Conservation (phyloP, 2,113 vertebrate species). For the Bufo bufo region DNA sequence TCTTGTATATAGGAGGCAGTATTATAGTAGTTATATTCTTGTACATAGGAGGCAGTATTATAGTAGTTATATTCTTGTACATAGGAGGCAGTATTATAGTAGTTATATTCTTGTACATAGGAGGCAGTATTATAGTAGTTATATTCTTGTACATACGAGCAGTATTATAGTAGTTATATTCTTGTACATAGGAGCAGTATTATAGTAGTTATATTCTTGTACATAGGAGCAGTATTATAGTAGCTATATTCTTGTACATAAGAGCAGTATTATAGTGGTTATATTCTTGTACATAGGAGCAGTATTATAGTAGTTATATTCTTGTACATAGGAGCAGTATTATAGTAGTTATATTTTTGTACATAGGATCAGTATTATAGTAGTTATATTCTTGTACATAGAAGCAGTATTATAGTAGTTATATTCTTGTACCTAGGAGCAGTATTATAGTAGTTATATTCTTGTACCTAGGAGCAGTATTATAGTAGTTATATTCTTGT, state of each 20-base stretch:
- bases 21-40: not conserved
- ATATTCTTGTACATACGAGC: not conserved
- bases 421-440: not conserved
- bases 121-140: not conserved
- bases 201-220: not conserved
- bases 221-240: not conserved
- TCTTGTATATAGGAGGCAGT: not conserved
- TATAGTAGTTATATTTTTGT: slow-evolving; percentile 1
- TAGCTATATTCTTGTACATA: slow-evolving; percentile 1
- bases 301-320: slow-evolving; percentile 10
- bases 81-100: slow-evolving; percentile 7
- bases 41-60: not conserved
- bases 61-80: slow-evolving; percentile 3
- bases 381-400: not conserved
- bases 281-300: not conserved
- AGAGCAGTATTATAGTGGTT: not conserved
- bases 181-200: not conserved
- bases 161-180: slow-evolving; percentile 10
- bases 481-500: slow-evolving; percentile 6
- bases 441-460: slow-evolving; percentile 13
- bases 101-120: slow-evolving; percentile 3
- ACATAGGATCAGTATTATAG: not conserved
- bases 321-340: not conserved
- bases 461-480: not conserved
- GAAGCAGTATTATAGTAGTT: not conserved